Evolutionary conservation across 1,140 invertebrate genomes (phyloP).

Genomic region (Andrena cerasifolii): DNA sequence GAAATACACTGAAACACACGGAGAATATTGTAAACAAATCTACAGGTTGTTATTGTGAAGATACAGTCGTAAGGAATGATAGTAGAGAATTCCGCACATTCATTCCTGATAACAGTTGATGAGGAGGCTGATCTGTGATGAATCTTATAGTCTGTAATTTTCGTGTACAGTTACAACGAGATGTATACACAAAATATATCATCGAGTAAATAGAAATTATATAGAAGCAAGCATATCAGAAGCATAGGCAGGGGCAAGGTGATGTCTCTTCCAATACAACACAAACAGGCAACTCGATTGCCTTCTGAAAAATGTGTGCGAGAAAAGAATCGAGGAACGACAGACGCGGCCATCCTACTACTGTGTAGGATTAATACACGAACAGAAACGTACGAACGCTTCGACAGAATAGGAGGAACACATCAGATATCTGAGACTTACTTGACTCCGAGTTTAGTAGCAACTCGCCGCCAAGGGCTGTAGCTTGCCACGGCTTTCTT

Average conservation of each 20-base stretch:
- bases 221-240: slow-evolving; percentile 72
- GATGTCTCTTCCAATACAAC: slow-evolving; percentile 48
- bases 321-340: slow-evolving; percentile 66
- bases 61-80: slow-evolving; percentile 1
- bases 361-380: slow-evolving; percentile 63
- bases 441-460: slow-evolving; percentile 96
- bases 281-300: slow-evolving; percentile 48
- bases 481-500: slow-evolving; percentile 85
- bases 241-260: slow-evolving; percentile 68
- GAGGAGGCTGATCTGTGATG: slow-evolving; percentile 10
- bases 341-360: slow-evolving; percentile 55
- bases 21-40: slow-evolving; percentile 27
- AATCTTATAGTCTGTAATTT: slow-evolving; percentile 31
- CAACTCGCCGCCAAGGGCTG: slow-evolving; percentile 94
- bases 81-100: background rate
- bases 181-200: slow-evolving; percentile 50
- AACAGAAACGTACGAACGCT: slow-evolving; percentile 66
- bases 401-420: slow-evolving; percentile 70
- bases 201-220: slow-evolving; percentile 53
- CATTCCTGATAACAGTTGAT: slow-evolving; percentile 35
- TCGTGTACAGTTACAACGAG: slow-evolving; percentile 46
- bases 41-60: slow-evolving; percentile 24
- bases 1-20: slow-evolving; percentile 35
- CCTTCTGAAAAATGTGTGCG: slow-evolving; percentile 58
- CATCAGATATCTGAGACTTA: slow-evolving; percentile 86